Base-by-base conservation (phyloP, 37 sponge, comb jelly and placozoan species). In the Tethya wilhelma region DNA sequence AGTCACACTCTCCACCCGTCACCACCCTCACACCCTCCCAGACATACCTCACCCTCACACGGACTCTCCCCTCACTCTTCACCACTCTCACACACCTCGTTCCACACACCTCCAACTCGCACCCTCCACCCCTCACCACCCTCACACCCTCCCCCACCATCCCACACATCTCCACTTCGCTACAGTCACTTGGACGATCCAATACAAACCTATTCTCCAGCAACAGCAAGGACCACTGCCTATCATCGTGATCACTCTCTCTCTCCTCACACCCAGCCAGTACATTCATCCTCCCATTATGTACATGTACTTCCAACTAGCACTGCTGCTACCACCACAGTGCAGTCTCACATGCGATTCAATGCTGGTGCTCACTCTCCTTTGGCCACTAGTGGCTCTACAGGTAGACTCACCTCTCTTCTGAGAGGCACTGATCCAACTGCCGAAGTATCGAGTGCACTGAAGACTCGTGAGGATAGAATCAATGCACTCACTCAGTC, bases 401-500 rank as follows among this genome's bases (percentile, higher is more conserved):
- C 69, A 40, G 69, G 69, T 19, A 38, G 25, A 39, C 2, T 38
- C 20, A 38, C 43, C 4, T 38, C 43, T 4, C 69, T 41, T 34
- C 42, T 41, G 43, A 69, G 43, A 25, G 38, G 43, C 3, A 38
- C 44, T 5, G 44, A 11, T 41, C 30, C 62, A n/a, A 23, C 77
- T 62, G 23, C 2, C 14, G 43, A 69, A 12, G 1, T 59, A 25
- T 30, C 20, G 62, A 59, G 55, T 11, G 55, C 55, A 49, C 11
- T 8, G 31, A 44, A 53, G 34, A 31, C 66, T 32, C 79, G 53
- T 58, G 74, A 80, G 17, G 81, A 90, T 12, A 63, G 84, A 9
- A 73, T 90, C 0, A 30, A 69, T 0, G 84, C 81, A 26, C 49
- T 90, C 2, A 69, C 77, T 25, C 39, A 42, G 12, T 74, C 92